These are phyloP conservation scores for Julus scandinavius DNA, from an alignment of 2,888 invertebrate species.

Conservation along the genomic window DNA sequence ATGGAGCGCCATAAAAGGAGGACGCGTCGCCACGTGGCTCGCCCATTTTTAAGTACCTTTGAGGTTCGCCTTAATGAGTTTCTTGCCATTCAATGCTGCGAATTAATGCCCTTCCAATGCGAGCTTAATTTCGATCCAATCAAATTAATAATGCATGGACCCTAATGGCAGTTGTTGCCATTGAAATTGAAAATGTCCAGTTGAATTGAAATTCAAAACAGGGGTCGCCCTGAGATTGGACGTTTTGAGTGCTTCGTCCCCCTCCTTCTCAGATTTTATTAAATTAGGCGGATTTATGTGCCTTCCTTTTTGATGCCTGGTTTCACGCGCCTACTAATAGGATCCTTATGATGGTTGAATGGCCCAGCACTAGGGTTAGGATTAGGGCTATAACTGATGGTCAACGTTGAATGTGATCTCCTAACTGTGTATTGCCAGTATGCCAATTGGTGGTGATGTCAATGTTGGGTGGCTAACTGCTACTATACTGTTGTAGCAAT, in stretches of 20 bases:
- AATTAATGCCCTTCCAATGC: constrained; percentile 32
- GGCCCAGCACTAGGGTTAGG: not conserved
- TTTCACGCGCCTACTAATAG: not conserved
- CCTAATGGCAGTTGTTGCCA: not conserved
- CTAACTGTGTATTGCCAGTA: too few species aligned
- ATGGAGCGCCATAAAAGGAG: constrained; percentile 2
- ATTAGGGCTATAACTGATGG: too few species aligned
- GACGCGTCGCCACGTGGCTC: constrained; percentile 28
- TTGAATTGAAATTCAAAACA: constrained; percentile 12
- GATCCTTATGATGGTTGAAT: not conserved
- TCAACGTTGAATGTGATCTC: too few species aligned
- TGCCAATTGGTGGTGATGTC: too few species aligned
- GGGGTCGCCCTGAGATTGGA: not conserved
- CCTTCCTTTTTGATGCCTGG: constrained; percentile 4
- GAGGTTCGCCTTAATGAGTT: constrained; percentile 29
- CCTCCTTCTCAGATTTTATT: not conserved
- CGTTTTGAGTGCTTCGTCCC: not conserved
- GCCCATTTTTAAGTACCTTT: constrained; percentile 28
- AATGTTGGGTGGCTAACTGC: too few species aligned
- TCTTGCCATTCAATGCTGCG: constrained; percentile 4
- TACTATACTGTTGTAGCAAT: too few species aligned
- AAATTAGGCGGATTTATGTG: not conserved
- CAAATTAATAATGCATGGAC: constrained; percentile 4
- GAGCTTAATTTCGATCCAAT: not conserved
- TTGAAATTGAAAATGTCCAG: not conserved